Base-by-base conservation (phyloP, 2,888 invertebrate genomes). In the Hypolimnas misippus region DNA sequence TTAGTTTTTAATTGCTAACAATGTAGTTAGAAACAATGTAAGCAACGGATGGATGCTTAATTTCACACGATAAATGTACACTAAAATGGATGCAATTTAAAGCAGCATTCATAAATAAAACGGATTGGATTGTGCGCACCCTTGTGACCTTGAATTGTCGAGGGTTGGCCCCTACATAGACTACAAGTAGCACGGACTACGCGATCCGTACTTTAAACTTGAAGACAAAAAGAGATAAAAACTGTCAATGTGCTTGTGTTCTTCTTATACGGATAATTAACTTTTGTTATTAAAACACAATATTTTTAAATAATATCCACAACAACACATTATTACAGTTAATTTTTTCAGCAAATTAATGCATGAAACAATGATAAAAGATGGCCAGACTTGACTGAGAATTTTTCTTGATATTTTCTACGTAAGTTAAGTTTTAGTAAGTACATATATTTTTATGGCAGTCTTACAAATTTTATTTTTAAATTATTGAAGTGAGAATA, bases 141-240 rank as follows among this genome's bases (percentile, higher is more conserved):
- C 86, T 76, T 76, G 67, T 73, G 85, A 85, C 86, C 86, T 87
- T 87, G 86, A 76, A 66, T 73, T 49, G 69, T 51, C 69, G 81
- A 84, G 84, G 86, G 85, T 82, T 79, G 80, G 74, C 76, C 84
- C 84, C 85, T 78, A 77, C 71, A 57, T 57, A 49, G 55, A 62
- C 38, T 53, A 40, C 42, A 56, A 58, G 61, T 62, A 54, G 49
- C 56, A 59, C 54, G 51, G 64, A 52, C 51, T 55, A 21, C 38
- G 42, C 53, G 17, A 57, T 38, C 42, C 52, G 38, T 52, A 62
- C 59, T 63, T 42, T 31, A 63, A 63, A 58, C 42, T 57, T 35
- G 31, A 53, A 59, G 21, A 57, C 38, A 63, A 51, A 60, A 46
- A 50, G 50, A 50, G 57, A 61, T 46, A 61, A 3, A 10, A 16